Evolutionary conservation across 2,113 vertebrate species (phyloP).

Genomic region (Phyllopteryx taeniolatus): DNA sequence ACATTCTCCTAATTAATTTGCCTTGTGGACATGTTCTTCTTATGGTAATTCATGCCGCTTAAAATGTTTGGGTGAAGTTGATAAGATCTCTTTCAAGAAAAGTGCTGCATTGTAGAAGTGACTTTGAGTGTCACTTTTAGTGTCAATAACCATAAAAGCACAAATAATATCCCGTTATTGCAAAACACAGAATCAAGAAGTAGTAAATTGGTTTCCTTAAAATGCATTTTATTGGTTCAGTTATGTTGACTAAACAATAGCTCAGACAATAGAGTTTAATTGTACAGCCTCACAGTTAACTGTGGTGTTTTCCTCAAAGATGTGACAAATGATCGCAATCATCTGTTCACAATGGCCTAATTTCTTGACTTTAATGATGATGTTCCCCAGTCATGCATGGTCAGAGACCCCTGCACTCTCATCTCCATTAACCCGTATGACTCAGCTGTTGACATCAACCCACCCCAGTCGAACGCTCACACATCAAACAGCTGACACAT

Average conservation of each 20-base stretch:
- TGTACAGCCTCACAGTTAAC: slow-evolving; percentile 16
- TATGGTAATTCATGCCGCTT: slow-evolving; percentile 7
- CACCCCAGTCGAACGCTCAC: slow-evolving; percentile 23
- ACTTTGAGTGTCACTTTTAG: slow-evolving; percentile 5
- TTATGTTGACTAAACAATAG: background rate
- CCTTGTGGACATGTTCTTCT: slow-evolving; percentile 10
- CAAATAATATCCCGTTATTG: background rate
- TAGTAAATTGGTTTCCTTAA: background rate
- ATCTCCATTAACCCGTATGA: slow-evolving; percentile 63
- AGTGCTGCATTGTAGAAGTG: slow-evolving; percentile 10
- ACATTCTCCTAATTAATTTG: slow-evolving; percentile 9
- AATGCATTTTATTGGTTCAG: background rate
- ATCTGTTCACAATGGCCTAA: slow-evolving; percentile 30
- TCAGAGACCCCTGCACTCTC: slow-evolving; percentile 32
- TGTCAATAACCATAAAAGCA: background rate
- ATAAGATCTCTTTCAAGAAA: slow-evolving; percentile 12
- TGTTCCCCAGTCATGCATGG: slow-evolving; percentile 57
- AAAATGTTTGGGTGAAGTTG: slow-evolving; percentile 11
- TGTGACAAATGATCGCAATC: slow-evolving; percentile 59
- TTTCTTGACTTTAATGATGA: slow-evolving; percentile 54
- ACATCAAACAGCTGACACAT: slow-evolving; percentile 53
- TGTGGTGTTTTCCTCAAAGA: slow-evolving; percentile 11
- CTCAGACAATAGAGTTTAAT: background rate
- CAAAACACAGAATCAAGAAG: background rate
- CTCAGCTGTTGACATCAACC: slow-evolving; percentile 56